These are phyloP conservation scores for Crypturellus undulatus DNA, from an alignment of 2,113 vertebrate genomes.

Conservation along the genomic window DNA sequence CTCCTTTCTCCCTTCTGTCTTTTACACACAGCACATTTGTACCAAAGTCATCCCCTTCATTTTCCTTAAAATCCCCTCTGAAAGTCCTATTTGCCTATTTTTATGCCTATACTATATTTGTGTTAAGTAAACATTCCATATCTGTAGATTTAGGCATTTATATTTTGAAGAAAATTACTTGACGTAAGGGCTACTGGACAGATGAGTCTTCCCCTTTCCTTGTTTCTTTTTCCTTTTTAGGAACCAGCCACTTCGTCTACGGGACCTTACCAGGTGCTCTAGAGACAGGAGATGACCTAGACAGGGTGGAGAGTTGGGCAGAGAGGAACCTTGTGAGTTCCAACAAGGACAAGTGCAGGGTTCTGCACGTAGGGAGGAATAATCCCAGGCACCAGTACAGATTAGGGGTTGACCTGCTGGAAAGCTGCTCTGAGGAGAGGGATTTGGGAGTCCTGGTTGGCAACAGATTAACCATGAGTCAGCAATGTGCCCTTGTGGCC, in stretches of 20 bases:
- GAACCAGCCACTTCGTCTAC: not conserved
- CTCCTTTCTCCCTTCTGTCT: not conserved
- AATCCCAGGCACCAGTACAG: too few species aligned
- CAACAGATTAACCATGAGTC: too few species aligned
- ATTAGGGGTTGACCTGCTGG: too few species aligned
- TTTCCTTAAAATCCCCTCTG: not conserved
- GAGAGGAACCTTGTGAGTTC: too few species aligned
- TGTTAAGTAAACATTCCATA: not conserved
- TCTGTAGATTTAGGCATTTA: not conserved
- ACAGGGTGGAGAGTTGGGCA: too few species aligned
- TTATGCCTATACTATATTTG: not conserved
- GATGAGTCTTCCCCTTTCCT: not conserved
- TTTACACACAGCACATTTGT: not conserved
- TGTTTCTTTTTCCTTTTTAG: not conserved
- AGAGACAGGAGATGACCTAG: not conserved
- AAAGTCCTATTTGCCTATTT: not conserved
- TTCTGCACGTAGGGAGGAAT: too few species aligned
- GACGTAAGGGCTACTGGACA: not conserved
- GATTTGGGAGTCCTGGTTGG: too few species aligned
- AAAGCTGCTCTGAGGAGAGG: too few species aligned
- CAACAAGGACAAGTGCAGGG: too few species aligned
- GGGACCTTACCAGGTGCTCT: not conserved
- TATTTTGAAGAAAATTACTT: not conserved
- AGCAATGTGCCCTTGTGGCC: too few species aligned
- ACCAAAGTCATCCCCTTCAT: fast-evolving